Evolutionary conservation across 2,113 vertebrate genomes (phyloP), one percentile per base, ranked within the genome.

Genomic region (Steatornis caripensis): DNA sequence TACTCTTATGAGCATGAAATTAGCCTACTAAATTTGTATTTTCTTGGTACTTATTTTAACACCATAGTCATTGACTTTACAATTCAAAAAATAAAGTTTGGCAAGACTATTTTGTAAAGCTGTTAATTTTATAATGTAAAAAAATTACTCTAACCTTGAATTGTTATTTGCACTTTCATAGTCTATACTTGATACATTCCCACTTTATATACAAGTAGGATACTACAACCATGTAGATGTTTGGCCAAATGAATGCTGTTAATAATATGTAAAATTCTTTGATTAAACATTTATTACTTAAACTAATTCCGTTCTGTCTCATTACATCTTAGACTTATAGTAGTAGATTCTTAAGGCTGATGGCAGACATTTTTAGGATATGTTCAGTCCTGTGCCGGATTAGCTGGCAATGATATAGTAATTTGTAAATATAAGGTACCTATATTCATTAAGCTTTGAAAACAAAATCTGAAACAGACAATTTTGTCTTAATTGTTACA

Each of bases 151-250:
- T 99, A 99, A 99, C 98, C 99, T 99, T 99, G 98, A 99, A 98
- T 99, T 99, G 99, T 98, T 99, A 98, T 99, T 99, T 99, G 99
- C 99, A 99, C 99, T 99, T 99, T 99, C 99, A 99, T 99, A 99
- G 98, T 99, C 98, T 99, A 99, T 99, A 99, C 99, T 99, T 99
- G 99, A 99, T 99, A 99, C 99, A 99, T 99, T 99, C 99, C 99
- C 99, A 99, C 98, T 99, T 99, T 99, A 98, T 98, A 98, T 98
- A 98, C 98, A 98, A 89, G 97, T 98, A 98, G 98, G 96, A 97
- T 97, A 98, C 97, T 98, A 98, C 98, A 98, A 98, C 98, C 98
- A 97, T 99, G 98, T 99, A 98, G 98, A 98, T 98, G 99, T 99
- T 99, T 99, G 99, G 99, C 99, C 99, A 99, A 98, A 99, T 99